Percentiles rank a stretch among this genome's conserved stretches.
These are phyloP conservation scores for Saccostrea echinata DNA, from an alignment of 1,140 invertebrate species.

Conservation along the genomic window DNA sequence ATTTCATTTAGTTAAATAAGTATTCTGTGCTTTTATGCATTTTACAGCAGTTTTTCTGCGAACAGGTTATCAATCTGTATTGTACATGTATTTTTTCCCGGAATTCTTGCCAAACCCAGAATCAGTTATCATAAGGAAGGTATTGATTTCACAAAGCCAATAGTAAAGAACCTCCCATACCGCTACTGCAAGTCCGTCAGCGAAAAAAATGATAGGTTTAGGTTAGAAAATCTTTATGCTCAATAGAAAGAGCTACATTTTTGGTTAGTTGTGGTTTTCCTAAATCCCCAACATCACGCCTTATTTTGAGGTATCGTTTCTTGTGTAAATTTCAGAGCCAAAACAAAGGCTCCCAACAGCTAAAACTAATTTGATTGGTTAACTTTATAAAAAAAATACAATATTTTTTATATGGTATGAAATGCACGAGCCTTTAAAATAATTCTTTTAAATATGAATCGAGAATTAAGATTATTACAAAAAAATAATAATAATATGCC, in stretches of 20 bases:
- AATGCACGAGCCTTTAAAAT: too few relatives aligned
- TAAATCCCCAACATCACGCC: neutral
- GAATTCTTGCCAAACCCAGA: neutral
- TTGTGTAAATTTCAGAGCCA: too few relatives aligned
- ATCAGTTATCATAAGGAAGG: neutral
- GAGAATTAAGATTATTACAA: too few relatives aligned
- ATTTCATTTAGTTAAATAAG: neutral
- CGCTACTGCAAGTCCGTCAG: neutral
- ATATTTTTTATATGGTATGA: too few relatives aligned
- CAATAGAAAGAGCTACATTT: neutral
- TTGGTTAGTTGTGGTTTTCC: neutral
- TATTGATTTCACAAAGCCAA: neutral
- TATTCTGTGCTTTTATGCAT: too few relatives aligned
- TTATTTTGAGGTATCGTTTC: neutral
- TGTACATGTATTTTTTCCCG: neutral
- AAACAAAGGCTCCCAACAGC: too few relatives aligned
- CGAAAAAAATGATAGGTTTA: conserved; percentile 8
- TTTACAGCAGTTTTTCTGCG: too few relatives aligned
- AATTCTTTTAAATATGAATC: too few relatives aligned
- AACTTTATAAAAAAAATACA: too few relatives aligned
- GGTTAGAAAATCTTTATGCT: conserved; percentile 6
- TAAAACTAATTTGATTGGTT: too few relatives aligned
- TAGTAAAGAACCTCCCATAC: neutral
- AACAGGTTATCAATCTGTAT: neutral
- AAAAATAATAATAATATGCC: too few relatives aligned